Conservation (phyloP, 2,888 invertebrate genomes). For the Cerastis rubricosa region DNA sequence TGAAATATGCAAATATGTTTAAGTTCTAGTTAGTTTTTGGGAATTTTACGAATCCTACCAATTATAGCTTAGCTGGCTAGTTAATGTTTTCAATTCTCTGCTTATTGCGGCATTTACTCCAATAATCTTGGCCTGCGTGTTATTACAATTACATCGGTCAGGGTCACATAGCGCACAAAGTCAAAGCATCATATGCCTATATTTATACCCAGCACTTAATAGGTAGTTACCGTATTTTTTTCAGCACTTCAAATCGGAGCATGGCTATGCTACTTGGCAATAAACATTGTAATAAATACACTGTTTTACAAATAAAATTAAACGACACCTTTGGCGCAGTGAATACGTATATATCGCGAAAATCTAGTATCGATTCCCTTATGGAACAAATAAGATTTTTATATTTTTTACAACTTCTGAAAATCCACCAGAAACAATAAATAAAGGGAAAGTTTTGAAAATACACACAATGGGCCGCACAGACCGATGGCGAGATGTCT, state of each 20-base stretch:
- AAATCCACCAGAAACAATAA: not conserved
- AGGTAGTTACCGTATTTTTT: not conserved
- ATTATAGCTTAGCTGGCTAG: not conserved
- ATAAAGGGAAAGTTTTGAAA: not conserved
- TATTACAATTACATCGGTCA: not conserved
- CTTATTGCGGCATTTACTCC: slow-evolving; percentile 1
- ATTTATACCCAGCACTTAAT: not conserved
- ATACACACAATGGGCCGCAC: not conserved
- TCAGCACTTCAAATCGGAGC: not conserved
- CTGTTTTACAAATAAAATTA: not conserved
- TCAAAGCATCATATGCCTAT: not conserved
- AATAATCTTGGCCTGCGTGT: slow-evolving; percentile 15
- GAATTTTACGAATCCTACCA: not conserved
- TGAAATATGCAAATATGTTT: not conserved
- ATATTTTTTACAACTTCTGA: not conserved
- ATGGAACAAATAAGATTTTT: not conserved
- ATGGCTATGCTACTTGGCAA: not conserved
- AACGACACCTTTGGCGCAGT: not conserved
- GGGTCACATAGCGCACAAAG: not conserved
- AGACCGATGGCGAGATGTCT: no score
- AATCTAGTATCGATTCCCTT: not conserved
- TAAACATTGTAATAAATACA: not conserved
- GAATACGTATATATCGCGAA: not conserved
- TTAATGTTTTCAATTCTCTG: not conserved
- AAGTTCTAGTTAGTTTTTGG: not conserved